Conservation (phyloP, 1,140 invertebrate species). For the Drosophila guanche region DNA sequence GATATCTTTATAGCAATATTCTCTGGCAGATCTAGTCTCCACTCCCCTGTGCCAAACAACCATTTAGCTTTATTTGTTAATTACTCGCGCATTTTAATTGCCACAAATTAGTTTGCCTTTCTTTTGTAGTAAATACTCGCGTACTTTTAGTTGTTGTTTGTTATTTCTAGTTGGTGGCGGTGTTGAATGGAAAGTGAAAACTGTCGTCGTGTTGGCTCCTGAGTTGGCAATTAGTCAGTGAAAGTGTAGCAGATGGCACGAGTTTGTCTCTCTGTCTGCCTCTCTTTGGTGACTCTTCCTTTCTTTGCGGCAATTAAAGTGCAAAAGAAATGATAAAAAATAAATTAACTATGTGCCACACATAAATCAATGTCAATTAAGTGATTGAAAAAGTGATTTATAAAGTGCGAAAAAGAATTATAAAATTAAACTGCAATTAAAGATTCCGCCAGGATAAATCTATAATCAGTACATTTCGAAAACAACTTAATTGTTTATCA, state of each 20-base stretch:
- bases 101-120: constrained; percentile 38
- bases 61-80: constrained; percentile 19
- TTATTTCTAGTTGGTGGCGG: constrained; percentile 23
- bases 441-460: not conserved
- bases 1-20: no score
- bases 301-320: constrained; percentile 53
- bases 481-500: not conserved
- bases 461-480: not conserved
- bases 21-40: not conserved
- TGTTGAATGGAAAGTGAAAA: constrained; percentile 67
- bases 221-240: constrained; percentile 64
- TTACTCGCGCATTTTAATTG: constrained; percentile 31
- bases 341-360: constrained; percentile 37
- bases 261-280: constrained; percentile 7
- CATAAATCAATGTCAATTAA: constrained; percentile 67
- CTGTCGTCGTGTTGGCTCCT: constrained; percentile 63
- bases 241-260: constrained; percentile 61
- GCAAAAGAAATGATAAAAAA: constrained; percentile 41
- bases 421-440: constrained; percentile 3
- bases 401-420: constrained; percentile 18
- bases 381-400: constrained; percentile 58
- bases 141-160: constrained; percentile 16
- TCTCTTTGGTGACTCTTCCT: constrained; percentile 6
- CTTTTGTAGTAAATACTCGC: not conserved
- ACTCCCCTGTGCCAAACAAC: not conserved